Evolutionary conservation across 2,888 invertebrate genomes (phyloP), one percentile per base, ranked within the genome.

Genomic region (Drosophila silvestris): DNA sequence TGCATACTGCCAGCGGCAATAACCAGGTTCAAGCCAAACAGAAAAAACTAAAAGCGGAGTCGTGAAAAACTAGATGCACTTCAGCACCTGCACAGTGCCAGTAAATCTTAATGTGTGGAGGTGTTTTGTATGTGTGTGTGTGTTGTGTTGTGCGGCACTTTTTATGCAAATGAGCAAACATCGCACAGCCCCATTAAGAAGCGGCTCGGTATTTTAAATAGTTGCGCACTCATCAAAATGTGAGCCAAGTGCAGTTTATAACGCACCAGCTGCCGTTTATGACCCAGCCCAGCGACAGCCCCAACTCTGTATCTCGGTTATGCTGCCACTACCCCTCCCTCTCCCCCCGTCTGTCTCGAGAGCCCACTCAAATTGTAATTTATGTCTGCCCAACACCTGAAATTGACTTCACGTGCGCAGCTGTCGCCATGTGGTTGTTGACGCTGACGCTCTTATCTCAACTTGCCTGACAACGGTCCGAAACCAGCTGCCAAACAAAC

Each of bases 401-500:
- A 86, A 86, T 86, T 81, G 89, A 89, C 85, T 86, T 70, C 89
- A 84, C 79, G 82, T 86, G 78, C 67, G 78, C 65, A 73, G 74
- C 39, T 26, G 52, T 50, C 62, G 54, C 28, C 28, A 28, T 35
- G 44, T 47, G 22, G 28, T 14, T 33, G 33, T 32, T 39, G 44
- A 41, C 58, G 54, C n/a, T 33, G 50, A 39, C 37, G 57, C 51
- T 78, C 41, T 72, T 79, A 79, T 79, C 79, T 75, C 64, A 75
- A 50, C 72, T 44, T 59, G 35, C 30, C 76, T 76, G 77, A 64
- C 63, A 74, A 64, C 66, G 51, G 79, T 54, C 75, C 47, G 77
- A 80, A 82, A 74, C 74, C 81, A 75, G 65, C 87, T 82, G 81
- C 70, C 79, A 85, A 82, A 79, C 81, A 84, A 87, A 78, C 81